Base-by-base conservation (phyloP, 1,140 invertebrate species). In the Zaprionus davidi region DNA sequence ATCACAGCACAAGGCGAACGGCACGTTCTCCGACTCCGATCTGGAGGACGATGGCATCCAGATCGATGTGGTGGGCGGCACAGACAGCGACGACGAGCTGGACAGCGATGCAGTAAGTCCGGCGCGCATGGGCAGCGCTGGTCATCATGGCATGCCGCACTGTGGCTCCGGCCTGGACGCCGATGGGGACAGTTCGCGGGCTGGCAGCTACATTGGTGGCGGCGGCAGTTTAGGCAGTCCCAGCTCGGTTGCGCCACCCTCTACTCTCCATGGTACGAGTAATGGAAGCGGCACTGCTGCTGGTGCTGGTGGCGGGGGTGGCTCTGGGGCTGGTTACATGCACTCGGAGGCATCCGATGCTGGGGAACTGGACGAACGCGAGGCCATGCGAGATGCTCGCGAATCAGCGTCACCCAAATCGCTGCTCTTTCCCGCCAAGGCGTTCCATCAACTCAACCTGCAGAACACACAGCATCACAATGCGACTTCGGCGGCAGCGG, bases 31-130 rank as follows among this genome's bases (percentile, higher is more conserved):
- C 38, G 96, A 95, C 63, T 96, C 96, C 12, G 96, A 96, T 58
- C 95, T 95, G 62, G 96, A 96, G 70, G 94, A 94, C 3, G 96
- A 96, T 79, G 94, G 94, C 79, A 94, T 94, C 85, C 94, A 94
- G 93, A 96, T 96, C 76, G 96, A 96, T 90, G 96, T 96, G 3
- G 96, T 96, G 12, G 96, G 96, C 2, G 95, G 95, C 7, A 94
- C 94, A 63, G 94, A 94, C 13, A 94, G 94, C 74, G 94, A 95
- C 57, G 94, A 95, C 41, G 94, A 95, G 24, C 66, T 88, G 62
- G 94, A 94, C 6, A 93, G 94, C 24, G 94, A 95, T 85, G 94
- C 94, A 90, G 80, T 94, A 91, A 20, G 92, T 94, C 51, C 92
- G 79, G 11, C 93, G 81, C 34, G 94, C 3, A 86, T 81, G 36